Base-by-base conservation (phyloP, 2,888 invertebrate species). In the Andrena camellia region DNA sequence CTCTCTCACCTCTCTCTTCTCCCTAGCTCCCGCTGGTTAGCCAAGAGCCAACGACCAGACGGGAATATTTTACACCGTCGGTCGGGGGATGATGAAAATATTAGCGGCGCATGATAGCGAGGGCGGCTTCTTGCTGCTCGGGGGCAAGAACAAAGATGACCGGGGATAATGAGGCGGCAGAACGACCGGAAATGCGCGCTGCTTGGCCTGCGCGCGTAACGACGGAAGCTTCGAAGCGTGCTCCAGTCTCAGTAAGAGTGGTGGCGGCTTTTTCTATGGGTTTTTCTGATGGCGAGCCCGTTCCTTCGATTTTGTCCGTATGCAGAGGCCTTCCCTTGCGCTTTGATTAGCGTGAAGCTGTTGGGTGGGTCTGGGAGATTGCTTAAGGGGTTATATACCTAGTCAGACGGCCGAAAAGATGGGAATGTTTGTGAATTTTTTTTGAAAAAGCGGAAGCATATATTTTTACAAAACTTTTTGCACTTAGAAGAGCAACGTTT, bases 121-220 rank as follows among this genome's bases (percentile, higher is more conserved):
- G 59, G 42, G 54, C 68, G 33, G 70, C 52, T 76, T 76, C 83
- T 83, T 82, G 71, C 70, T 83, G 68, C 48, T 68, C 77, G 82
- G 29, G 57, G 17, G 66, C 77, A 82, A 71, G 83, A 81, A 83
- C 77, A 82, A 72, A 83, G 81, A 85, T 78, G 63, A 68, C 48
- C 74, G 59, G 59, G 85, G 62, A 76, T 81, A 83, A 77, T 81
- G 83, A 79, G 76, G 69, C 75, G 77, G 81, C 80, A 64, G 81
- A 80, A 80, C 67, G 57, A 35, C n/a, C 67, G 60, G 78, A 77
- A 82, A 81, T 66, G 60, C 50, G 31, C n/a, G 42, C 42, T 42
- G 26, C 77, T 63, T 23, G 52, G 6, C 35, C 42, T 33, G 7
- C 31, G 57, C n/a, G 67, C 31, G 68, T 20, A 57, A 68, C 76